Percentiles rank a stretch among this genome's conserved stretches.
Evolutionary conservation across 2,797 vertebrate genomes (phyloP).

Genomic region (Danio aesculapii): DNA sequence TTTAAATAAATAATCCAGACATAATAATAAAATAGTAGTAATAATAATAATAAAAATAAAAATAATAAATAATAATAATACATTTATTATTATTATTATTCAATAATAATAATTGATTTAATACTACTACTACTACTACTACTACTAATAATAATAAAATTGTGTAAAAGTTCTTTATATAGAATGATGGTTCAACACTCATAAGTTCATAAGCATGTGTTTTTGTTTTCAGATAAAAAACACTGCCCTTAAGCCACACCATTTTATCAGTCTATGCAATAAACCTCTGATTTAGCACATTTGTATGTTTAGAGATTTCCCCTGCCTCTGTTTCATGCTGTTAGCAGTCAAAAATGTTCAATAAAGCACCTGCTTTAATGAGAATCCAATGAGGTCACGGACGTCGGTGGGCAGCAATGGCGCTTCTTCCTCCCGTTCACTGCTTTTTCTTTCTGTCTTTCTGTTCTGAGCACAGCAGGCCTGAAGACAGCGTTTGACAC

Average conservation of each 20-base stretch:
- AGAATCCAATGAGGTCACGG: constrained; percentile 35
- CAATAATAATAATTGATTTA: too few species aligned
- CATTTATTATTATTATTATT: too few species aligned
- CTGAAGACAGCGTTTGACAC: constrained; percentile 9
- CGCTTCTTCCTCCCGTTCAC: not conserved
- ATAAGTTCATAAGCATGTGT: not conserved
- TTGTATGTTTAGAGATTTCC: not conserved
- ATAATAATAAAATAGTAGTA: too few species aligned
- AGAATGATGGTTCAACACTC: not conserved
- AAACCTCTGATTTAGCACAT: not conserved
- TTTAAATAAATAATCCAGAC: too few species aligned
- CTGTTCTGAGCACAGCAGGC: constrained; percentile 10
- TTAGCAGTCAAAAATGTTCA: constrained; percentile 33
- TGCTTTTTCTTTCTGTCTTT: constrained; percentile 7
- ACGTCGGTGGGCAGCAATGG: not conserved
- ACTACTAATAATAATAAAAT: too few species aligned
- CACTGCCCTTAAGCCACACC: constrained; percentile 23
- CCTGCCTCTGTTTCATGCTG: not conserved
- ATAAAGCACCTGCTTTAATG: constrained; percentile 40
- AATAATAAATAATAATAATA: too few species aligned
- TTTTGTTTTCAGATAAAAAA: not conserved
- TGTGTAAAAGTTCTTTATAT: too few species aligned
- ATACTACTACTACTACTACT: too few species aligned
- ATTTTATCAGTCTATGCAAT: constrained; percentile 15
- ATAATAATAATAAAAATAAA: too few species aligned